Evolutionary conservation across 2,797 vertebrate genomes (phyloP), one percentile per base, ranked within the genome.

Genomic region (Craterocephalus amniculus): DNA sequence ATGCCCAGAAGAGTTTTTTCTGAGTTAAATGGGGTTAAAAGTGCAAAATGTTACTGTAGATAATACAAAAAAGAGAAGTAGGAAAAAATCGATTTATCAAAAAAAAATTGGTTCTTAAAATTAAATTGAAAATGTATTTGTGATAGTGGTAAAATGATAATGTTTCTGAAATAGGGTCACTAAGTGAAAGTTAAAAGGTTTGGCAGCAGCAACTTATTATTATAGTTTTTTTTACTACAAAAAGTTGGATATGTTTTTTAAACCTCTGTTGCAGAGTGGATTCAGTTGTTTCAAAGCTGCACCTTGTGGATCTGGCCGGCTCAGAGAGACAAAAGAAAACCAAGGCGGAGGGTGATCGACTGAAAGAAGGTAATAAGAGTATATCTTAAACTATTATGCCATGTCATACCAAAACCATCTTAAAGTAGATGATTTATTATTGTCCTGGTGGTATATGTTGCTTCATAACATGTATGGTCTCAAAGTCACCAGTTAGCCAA

Each of bases 301-400:
- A 98, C 80, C 93, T 99, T 14, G 98, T 99, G 72, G 97, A 99
- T 85, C 91, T 99, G 14, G 98, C 98, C 71, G 98, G 98, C 58
- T 99, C 98, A 0, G 97, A 99, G 86, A 95, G 98, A 70, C 97
- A 98, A 75, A 99, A 99, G 88, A 99, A 99, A 88, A 99, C 98
- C 5, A 99, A 99, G 81, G 97, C 98, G 6, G 96, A 99, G 85
- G 98, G 98, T 49, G 96, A 98, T 79, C 92, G 97, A 13, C 93
- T 99, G 3, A 98, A 97, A 78, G 98, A 99, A 93, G 97, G 98
- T 98, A 67, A 91, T 87, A 1, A 36, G 13, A 12, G 31, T 18
- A 3, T 45, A 0, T 52, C 56, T 31, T n/a, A n/a, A n/a, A n/a
- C n/a, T n/a, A n/a, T n/a, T n/a, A n/a, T n/a, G n/a, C n/a, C n/a